phyloP scores from a whole-genome alignment of 1,140 invertebrate genomes.

The Hypsibius dujardini region DNA sequence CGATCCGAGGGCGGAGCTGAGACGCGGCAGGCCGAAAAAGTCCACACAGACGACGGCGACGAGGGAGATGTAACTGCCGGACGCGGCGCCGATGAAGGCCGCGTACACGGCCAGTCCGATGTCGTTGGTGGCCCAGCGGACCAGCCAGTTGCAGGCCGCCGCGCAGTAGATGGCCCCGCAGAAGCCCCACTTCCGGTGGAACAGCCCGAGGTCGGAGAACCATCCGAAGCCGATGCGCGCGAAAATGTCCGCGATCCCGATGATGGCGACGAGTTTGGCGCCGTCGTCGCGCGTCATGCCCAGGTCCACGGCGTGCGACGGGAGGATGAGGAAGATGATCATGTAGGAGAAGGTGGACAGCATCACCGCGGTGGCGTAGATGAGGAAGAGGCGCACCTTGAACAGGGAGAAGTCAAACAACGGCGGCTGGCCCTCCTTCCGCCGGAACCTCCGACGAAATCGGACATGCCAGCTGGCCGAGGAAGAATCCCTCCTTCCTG shows the following conservation, averaged over 20 bases:
- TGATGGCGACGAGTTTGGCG: neutral
- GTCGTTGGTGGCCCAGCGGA: neutral
- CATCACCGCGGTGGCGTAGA: neutral
- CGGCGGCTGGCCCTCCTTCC: conserved; percentile 15
- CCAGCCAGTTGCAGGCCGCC: conserved; percentile 4
- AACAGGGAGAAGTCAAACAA: conserved; percentile 7
- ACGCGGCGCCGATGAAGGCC: neutral
- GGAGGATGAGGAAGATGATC: conserved; percentile 13
- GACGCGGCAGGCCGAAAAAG: neutral
- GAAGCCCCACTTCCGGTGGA: conserved; percentile 14
- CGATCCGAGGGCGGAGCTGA: conserved; percentile 6
- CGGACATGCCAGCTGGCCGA: neutral
- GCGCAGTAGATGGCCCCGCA: neutral
- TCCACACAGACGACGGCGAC: conserved; percentile 14
- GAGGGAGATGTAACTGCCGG: neutral
- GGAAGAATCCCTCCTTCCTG: neutral
- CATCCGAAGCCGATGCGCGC: conserved; percentile 15
- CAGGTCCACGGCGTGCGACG: conserved; percentile 4
- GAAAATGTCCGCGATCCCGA: conserved; percentile 6
- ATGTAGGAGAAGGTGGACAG: conserved; percentile 4
- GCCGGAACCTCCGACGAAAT: neutral
- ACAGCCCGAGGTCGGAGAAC: conserved; percentile 12
- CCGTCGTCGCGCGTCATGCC: neutral
- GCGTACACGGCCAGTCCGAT: neutral
- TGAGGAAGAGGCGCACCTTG: neutral